A percentile compares a stretch with the other conserved stretches of the same genome.
Conservation (phyloP, 2,888 invertebrate genomes). For the Epistrophe grossulariae region DNA sequence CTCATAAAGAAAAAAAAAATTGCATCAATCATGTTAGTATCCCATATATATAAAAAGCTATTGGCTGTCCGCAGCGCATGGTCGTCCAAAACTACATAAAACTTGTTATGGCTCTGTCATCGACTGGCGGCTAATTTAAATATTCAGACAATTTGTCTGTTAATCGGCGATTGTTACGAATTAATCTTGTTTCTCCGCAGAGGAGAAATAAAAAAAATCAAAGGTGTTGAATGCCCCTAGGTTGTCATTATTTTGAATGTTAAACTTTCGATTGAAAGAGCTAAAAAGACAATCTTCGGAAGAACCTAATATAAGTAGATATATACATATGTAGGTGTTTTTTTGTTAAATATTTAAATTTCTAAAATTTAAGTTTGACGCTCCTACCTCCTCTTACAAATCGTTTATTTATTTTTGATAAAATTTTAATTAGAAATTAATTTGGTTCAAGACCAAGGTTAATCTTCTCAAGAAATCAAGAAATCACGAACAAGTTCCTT, state of each 20-base stretch:
- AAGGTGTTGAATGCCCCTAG: constrained; percentile 51
- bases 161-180: constrained; percentile 54
- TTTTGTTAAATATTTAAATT: not conserved
- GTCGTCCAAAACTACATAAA: not conserved
- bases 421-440: not conserved
- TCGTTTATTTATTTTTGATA: not conserved
- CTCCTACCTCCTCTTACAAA: not conserved
- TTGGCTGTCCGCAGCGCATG: constrained; percentile 13
- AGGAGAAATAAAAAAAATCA: constrained; percentile 22
- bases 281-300: not conserved
- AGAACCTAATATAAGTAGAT: constrained; percentile 1
- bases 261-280: constrained; percentile 49
- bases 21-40: constrained; percentile 40
- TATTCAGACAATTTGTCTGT: constrained; percentile 52
- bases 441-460: not conserved
- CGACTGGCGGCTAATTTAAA: constrained; percentile 63
- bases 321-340: too few relatives aligned
- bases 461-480: not conserved
- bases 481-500: constrained; percentile 2
- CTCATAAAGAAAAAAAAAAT: constrained; percentile 38
- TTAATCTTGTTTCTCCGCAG: constrained; percentile 42
- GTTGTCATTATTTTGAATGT: constrained; percentile 4
- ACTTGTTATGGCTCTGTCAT: constrained; percentile 57
- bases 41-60: constrained; percentile 54
- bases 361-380: not conserved